phyloP scores from a whole-genome alignment of 1,140 invertebrate genomes.

The Neuroterus valhalla region DNA sequence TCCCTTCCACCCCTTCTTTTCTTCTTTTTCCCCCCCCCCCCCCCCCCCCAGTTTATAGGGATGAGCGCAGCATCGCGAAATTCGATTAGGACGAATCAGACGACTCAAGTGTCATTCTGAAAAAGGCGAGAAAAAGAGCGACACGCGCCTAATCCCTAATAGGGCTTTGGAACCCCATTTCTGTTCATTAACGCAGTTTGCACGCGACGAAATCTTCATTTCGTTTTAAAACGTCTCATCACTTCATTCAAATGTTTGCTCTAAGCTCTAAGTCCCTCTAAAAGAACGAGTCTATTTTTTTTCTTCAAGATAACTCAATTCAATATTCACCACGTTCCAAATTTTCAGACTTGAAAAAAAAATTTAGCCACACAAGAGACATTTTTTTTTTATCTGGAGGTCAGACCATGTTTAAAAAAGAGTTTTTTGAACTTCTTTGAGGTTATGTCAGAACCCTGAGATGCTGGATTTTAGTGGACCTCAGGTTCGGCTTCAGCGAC shows the following conservation, averaged over 20 bases:
- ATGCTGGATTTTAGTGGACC: no score
- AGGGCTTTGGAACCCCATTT: neutral
- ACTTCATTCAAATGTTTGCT: neutral
- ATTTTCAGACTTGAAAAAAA: no score
- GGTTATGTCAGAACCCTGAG: no score
- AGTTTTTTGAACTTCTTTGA: no score
- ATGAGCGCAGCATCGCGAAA: conserved; percentile 1
- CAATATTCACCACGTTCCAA: no score
- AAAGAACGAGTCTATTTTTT: no score
- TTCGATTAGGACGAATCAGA: conserved; percentile 31
- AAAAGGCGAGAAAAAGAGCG: conserved; percentile 27
- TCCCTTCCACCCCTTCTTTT: no score
- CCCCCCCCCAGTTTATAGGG: neutral
- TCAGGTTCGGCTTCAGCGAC: no score
- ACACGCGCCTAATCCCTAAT: neutral
- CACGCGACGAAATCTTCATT: conserved; percentile 1
- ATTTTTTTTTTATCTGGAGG: no score
- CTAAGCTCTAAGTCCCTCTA: neutral
- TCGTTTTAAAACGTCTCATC: conserved; percentile 2
- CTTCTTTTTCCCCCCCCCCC: neutral
- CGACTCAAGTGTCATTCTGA: neutral
- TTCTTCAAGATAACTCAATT: no score
- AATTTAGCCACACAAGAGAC: no score
- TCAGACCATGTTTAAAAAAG: no score
- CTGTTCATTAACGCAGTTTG: neutral